Conservation (phyloP, 2,888 invertebrate species). For the Tetrapedia diversipes region DNA sequence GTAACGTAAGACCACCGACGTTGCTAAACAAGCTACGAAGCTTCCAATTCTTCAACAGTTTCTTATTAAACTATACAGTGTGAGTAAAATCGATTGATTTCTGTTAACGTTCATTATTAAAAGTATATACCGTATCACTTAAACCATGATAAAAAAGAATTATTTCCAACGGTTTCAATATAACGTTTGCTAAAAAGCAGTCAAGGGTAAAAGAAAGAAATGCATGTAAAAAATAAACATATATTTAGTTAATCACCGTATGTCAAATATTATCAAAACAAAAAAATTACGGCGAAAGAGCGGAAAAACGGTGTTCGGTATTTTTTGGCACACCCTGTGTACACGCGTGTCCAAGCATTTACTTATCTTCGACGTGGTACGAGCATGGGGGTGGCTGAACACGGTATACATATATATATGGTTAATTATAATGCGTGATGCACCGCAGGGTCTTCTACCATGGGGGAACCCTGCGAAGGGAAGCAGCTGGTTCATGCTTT, state of each 20-base stretch:
- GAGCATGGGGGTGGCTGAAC: conserved; percentile 68
- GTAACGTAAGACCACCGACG: background rate
- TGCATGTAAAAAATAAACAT: background rate
- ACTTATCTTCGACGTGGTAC: conserved; percentile 59
- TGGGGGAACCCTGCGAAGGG: conserved; percentile 59
- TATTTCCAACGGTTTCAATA: too few species aligned
- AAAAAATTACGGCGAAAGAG: background rate
- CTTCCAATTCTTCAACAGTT: too few species aligned
- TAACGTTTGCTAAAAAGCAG: too few species aligned
- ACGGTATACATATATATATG: conserved; percentile 57
- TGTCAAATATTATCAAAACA: too few species aligned
- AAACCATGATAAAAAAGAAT: too few species aligned
- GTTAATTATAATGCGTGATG: conserved; percentile 71
- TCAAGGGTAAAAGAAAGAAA: too few species aligned
- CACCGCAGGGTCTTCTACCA: conserved; percentile 63
- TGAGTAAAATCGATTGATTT: too few species aligned
- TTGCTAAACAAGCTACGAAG: too few species aligned
- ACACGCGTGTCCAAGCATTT: conserved; percentile 50
- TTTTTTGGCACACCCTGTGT: conserved; percentile 45
- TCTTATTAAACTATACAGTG: too few species aligned
- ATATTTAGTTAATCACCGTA: too few species aligned
- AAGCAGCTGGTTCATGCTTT: conserved; percentile 73
- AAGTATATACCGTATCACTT: too few species aligned
- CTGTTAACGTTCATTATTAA: too few species aligned
- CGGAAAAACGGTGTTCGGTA: background rate